Base-by-base conservation (phyloP, 2,113 vertebrate genomes). In the Pleuronectes platessa region DNA sequence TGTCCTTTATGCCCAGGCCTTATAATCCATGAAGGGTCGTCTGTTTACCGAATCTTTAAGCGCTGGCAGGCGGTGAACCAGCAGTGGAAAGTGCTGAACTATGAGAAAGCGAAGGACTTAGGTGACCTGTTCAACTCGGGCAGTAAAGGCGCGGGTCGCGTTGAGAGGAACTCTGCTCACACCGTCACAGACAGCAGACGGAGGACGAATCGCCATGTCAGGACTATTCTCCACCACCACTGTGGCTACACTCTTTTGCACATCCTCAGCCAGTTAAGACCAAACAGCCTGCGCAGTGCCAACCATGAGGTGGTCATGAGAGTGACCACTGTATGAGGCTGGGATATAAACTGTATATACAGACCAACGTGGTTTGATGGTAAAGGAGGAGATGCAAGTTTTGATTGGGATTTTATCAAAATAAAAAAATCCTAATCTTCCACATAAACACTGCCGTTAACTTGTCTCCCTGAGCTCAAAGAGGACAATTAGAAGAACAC, bases 31-130 rank as follows among this genome's bases (percentile, higher is more conserved):
- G 95, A 97, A 91, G 96, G 95, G 68, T 96, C 95, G 14, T 96
- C 96, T n/a, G 95, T 97, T 81, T 96, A 96, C 91, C 95, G 95
- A 76, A 96, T 96, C 89, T 96, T 96, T 86, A 96, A 96, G 90
- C 94, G 96, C 72, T 97, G 96, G 96, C 96, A 95, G 86, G 96
- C 95, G 0, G 95, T 96, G 82, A 97, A 97, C 90, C 96, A 97
- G 83, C 94, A 96, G 86, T 96, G 96, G 96, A 96, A 96, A 88
- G 96, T 97, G 64, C 90, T 97, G 91, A 97, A 97, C 86, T 97
- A 96, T 56, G 96, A 97, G 81, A 97, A 97, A 86, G 90, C 93
- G 21, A 96, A 96, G 92, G 96, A 96, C 92, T 90, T 94, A 74
- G 95, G 92, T 71, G 95, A 96, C 83, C 92, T 93, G 59, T 21